phyloP scores from a whole-genome alignment of 2,888 invertebrate species.

The Acronicta aceris region DNA sequence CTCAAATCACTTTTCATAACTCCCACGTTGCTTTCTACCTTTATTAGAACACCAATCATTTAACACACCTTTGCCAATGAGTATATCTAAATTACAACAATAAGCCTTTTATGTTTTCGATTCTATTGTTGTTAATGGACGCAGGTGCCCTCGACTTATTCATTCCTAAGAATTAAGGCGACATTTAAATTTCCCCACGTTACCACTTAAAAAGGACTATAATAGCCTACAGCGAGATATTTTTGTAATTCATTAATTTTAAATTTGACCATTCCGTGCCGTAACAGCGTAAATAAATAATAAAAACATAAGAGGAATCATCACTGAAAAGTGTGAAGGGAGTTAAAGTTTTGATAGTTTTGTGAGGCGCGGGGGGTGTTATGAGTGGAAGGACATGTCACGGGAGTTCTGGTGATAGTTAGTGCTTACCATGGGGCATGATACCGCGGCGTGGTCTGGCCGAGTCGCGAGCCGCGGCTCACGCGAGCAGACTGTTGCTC shows the following conservation, averaged over 20 bases:
- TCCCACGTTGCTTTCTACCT: constrained; percentile 29
- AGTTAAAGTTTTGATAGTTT: constrained; percentile 29
- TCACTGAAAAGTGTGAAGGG: constrained; percentile 74
- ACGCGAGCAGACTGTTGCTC: constrained; percentile 88
- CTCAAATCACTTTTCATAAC: constrained; percentile 42
- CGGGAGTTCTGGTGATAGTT: constrained; percentile 62
- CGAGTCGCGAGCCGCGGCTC: constrained; percentile 78
- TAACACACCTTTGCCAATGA: constrained; percentile 42
- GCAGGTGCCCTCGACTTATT: constrained; percentile 52
- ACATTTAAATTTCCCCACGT: constrained; percentile 51
- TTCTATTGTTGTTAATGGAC: constrained; percentile 68
- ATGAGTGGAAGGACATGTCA: constrained; percentile 50
- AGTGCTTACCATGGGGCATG: constrained; percentile 85
- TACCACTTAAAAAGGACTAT: constrained; percentile 46
- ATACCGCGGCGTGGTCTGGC: constrained; percentile 72
- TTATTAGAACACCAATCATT: constrained; percentile 36
- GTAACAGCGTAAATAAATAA: constrained; percentile 80
- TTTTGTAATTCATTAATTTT: constrained; percentile 57
- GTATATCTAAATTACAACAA: constrained; percentile 48
- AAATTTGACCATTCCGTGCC: constrained; percentile 60
- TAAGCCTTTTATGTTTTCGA: constrained; percentile 62
- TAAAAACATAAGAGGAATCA: constrained; percentile 69
- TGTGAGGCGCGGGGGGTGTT: constrained; percentile 20
- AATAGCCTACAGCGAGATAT: constrained; percentile 15
- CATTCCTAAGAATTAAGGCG: constrained; percentile 46